phyloP scores from a whole-genome alignment of 2,888 invertebrate species.

The Scaptomyza parva region DNA sequence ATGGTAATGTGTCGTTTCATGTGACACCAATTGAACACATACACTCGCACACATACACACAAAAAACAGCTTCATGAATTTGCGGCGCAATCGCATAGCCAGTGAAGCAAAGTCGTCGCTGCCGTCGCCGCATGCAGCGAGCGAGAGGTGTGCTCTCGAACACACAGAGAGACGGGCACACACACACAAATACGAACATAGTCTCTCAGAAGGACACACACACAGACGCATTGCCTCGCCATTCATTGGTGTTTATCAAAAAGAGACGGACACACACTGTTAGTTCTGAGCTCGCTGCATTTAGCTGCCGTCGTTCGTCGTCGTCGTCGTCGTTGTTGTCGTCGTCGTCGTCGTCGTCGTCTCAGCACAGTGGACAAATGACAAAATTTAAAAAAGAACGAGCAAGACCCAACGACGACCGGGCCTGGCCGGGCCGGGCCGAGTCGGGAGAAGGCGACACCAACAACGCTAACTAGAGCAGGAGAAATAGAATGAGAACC shows the following conservation, averaged over 20 bases:
- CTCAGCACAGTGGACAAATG: constrained; percentile 68
- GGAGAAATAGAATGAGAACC: constrained; percentile 40
- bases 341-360: constrained; percentile 38
- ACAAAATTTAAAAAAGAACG: constrained; percentile 73
- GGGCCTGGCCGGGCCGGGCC: too few species aligned
- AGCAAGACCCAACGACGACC: constrained; percentile 43
- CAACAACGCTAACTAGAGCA: background rate
- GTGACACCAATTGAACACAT: constrained; percentile 63
- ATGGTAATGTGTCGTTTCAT: constrained; percentile 78
- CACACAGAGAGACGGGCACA: constrained; percentile 28
- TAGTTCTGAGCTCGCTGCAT: constrained; percentile 19
- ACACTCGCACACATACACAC: constrained; percentile 35
- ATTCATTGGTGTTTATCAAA: constrained; percentile 68
- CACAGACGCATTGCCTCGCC: constrained; percentile 47
- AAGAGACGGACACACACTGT: constrained; percentile 71
- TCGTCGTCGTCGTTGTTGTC: constrained; percentile 39
- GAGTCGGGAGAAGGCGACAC: constrained; percentile 42
- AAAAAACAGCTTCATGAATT: constrained; percentile 24
- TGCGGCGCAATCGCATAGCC: constrained; percentile 62
- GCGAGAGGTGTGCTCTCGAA: constrained; percentile 50
- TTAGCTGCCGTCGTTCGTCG: constrained; percentile 34
- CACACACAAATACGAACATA: constrained; percentile 18
- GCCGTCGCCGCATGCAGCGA: constrained; percentile 38
- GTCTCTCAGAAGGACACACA: constrained; percentile 33
- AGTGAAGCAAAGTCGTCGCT: constrained; percentile 49